Percentiles rank a stretch among this genome's conserved stretches.
These are phyloP conservation scores for Chelon auratus DNA, from an alignment of 2,797 vertebrate genomes.

Conservation along the genomic window DNA sequence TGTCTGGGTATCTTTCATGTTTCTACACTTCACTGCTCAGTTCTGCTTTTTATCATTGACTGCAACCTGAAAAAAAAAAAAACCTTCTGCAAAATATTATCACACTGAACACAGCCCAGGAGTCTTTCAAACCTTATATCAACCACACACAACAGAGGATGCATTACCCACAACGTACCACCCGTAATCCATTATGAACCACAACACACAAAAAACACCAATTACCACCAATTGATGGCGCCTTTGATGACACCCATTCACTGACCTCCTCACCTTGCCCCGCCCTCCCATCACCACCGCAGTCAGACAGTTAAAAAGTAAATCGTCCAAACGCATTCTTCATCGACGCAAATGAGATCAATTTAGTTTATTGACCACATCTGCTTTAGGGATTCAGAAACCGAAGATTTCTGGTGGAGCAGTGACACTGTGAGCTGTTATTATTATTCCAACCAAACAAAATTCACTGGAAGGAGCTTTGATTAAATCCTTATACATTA, in stretches of 20 bases:
- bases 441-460: constrained; percentile 20
- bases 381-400: not conserved
- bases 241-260: not conserved
- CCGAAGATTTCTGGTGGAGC: not conserved
- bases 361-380: not conserved
- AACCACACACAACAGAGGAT: not conserved
- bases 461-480: not conserved
- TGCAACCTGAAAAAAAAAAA: not conserved
- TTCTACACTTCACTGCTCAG: not conserved
- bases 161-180: constrained; percentile 12
- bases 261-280: no score
- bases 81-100: constrained; percentile 7
- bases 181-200: not conserved
- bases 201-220: constrained; percentile 7
- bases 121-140: constrained; percentile 2
- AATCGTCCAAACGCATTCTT: not conserved
- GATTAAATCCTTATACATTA: not conserved
- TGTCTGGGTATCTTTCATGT: not conserved
- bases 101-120: not conserved
- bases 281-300: constrained; percentile 7
- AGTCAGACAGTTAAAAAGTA: not conserved
- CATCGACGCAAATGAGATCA: no score
- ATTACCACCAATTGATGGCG: not conserved
- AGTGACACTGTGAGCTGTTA: constrained; percentile 28
- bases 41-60: no score